Evolutionary conservation across 2,113 vertebrate genomes (phyloP).

Genomic region (Chrysemys picta): DNA sequence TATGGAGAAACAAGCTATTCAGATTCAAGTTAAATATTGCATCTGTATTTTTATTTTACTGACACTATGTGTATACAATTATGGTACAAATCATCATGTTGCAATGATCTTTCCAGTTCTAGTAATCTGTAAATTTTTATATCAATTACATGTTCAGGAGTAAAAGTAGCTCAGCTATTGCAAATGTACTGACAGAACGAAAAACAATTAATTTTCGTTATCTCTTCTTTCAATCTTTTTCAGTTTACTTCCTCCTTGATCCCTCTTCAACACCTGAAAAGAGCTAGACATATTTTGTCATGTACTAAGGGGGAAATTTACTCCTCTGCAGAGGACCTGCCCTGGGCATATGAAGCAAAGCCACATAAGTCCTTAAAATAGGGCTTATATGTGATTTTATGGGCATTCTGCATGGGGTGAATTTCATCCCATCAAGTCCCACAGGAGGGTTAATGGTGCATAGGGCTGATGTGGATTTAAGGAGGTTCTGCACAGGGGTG

Average conservation of each 20-base stretch:
- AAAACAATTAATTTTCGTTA: background rate
- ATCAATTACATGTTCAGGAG: background rate
- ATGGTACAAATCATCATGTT: background rate
- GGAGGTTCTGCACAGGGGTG: background rate
- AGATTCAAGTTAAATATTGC: background rate
- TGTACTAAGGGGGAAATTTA: background rate
- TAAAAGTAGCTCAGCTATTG: background rate
- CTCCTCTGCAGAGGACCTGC: background rate
- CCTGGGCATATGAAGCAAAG: rapidly evolving
- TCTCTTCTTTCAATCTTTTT: background rate
- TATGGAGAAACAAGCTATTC: background rate
- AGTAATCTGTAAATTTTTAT: background rate
- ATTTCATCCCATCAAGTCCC: conserved; percentile 16
- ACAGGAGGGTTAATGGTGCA: background rate
- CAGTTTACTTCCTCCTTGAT: background rate
- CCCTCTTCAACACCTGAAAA: background rate
- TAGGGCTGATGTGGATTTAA: background rate
- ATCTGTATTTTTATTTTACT: background rate
- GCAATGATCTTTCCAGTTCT: background rate
- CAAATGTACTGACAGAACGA: background rate
- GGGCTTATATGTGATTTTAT: background rate
- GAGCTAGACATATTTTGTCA: background rate
- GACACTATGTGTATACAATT: background rate
- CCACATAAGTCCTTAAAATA: background rate
- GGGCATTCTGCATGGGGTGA: background rate